Evolutionary conservation across 2,797 vertebrate genomes (phyloP), one percentile per base, ranked within the genome.

Genomic region (Muscicapa striata): DNA sequence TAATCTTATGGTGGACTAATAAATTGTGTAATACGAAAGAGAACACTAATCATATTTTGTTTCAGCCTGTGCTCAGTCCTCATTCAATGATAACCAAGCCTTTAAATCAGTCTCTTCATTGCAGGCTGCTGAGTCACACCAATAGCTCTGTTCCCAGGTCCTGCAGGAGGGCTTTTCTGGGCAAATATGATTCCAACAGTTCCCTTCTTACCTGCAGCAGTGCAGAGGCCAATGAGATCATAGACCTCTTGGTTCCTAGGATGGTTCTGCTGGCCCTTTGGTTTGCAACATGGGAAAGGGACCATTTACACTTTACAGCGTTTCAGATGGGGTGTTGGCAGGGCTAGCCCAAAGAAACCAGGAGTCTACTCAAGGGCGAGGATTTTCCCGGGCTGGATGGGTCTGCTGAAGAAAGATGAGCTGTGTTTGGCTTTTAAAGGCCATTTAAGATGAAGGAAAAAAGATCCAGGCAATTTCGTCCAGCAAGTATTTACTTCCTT

Each of bases 321-420:
- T 73, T 26, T 90, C 76, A 96, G 87, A 18, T 89, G 72, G 87
- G 82, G 40, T 51, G 49, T 86, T 41, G 84, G 79, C 27, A 87
- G 52, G 70, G 79, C 46, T 41, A 57, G 41, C 23, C 26, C 72
- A 32, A 68, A 73, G 67, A 97, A 95, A 63, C 57, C 82, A 26
- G 81, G 59, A 5, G 5, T 85, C 27, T 92, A 22, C 66, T 78
- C 91, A 85, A 92, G 59, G 13, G 23, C 87, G 30, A 91, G 49
- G 3, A 20, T 76, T 54, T 95, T 96, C 64, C 30, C 94, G 66
- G 54, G 38, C 22, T 95, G 91, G 94, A 89, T 90, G 78, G 30
- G 52, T 70, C 55, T 62, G 29, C 73, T 18, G 15, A 84, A 83
- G 30, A 89, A 89, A 95, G 76, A 59, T 88, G 87, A 95, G 8